A percentile compares a stretch with the other conserved stretches of the same genome.
These are phyloP conservation scores for Drosophila ogumai DNA, from an alignment of 1,140 invertebrate species.

Conservation along the genomic window DNA sequence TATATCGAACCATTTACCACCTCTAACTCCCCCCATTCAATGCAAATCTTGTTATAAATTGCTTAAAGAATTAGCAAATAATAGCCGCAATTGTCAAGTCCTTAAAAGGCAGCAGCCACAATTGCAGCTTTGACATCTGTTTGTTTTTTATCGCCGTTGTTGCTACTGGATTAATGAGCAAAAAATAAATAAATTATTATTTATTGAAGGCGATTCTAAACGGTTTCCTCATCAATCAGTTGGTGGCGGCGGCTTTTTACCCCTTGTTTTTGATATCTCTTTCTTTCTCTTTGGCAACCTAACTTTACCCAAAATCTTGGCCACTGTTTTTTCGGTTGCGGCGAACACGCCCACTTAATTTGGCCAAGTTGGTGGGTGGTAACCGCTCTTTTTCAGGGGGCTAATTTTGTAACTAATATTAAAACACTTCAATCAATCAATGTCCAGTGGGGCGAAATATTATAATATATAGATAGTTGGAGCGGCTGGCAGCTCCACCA, in stretches of 20 bases:
- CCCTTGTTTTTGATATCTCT: conserved; percentile 33
- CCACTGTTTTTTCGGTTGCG: conserved; percentile 45
- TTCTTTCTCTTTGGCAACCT: not conserved
- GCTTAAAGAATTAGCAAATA: conserved; percentile 65
- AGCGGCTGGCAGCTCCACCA: conserved; percentile 3
- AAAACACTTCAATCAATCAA: conserved; percentile 64
- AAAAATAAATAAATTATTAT: conserved; percentile 70
- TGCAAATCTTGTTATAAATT: conserved; percentile 58
- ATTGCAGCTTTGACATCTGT: conserved; percentile 64
- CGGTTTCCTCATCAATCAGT: conserved; percentile 70
- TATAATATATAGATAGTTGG: not conserved
- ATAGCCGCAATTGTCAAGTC: conserved; percentile 58
- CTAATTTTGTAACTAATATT: conserved; percentile 59
- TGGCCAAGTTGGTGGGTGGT: conserved; percentile 43
- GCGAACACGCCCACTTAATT: conserved; percentile 54
- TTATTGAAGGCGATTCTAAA: conserved; percentile 58
- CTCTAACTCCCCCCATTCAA: not conserved
- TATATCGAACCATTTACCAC: not conserved
- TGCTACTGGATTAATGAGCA: conserved; percentile 79
- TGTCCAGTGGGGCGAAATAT: conserved; percentile 15
- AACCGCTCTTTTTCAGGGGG: conserved; percentile 36
- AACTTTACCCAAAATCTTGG: conserved; percentile 3
- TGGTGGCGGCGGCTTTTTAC: conserved; percentile 31
- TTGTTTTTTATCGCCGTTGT: conserved; percentile 61
- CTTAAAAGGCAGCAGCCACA: conserved; percentile 66